Conservation (phyloP, 2,888 invertebrate genomes). For the Cataglyphis albicans region DNA sequence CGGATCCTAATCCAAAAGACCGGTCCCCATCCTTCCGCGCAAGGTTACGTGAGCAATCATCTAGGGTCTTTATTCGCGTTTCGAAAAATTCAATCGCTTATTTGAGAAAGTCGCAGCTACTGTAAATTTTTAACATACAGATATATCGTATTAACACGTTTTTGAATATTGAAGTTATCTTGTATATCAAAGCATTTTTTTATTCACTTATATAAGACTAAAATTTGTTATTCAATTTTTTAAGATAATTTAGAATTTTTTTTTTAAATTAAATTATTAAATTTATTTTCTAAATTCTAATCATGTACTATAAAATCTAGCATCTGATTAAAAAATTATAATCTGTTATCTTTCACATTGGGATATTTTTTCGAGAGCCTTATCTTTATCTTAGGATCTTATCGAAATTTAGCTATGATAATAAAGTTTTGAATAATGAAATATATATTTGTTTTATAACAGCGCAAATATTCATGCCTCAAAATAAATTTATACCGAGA, state of each 20-base stretch:
- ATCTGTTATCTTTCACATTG: neutral
- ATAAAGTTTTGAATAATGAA: neutral
- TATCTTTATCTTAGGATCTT: neutral
- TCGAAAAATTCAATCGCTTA: neutral
- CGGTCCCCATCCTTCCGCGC: constrained; percentile 66
- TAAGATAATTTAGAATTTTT: neutral
- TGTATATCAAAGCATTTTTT: neutral
- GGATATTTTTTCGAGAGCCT: neutral
- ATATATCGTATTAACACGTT: neutral
- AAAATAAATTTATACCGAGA: constrained; percentile 28
- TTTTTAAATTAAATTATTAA: neutral
- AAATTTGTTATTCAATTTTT: neutral
- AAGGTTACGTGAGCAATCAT: constrained; percentile 70
- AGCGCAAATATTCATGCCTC: neutral
- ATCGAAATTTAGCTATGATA: neutral
- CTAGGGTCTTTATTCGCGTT: neutral
- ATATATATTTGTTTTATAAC: neutral
- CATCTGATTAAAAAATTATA: neutral
- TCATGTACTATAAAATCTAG: neutral
- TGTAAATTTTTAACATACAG: neutral
- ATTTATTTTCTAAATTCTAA: neutral
- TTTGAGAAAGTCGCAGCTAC: neutral
- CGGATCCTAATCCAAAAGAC: constrained; percentile 70
- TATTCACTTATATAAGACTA: neutral
- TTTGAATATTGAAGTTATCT: neutral